A percentile compares a stretch with the other conserved stretches of the same genome.
These are phyloP conservation scores for Ochropleura leucogaster DNA, from an alignment of 2,888 invertebrate genomes.

Conservation along the genomic window DNA sequence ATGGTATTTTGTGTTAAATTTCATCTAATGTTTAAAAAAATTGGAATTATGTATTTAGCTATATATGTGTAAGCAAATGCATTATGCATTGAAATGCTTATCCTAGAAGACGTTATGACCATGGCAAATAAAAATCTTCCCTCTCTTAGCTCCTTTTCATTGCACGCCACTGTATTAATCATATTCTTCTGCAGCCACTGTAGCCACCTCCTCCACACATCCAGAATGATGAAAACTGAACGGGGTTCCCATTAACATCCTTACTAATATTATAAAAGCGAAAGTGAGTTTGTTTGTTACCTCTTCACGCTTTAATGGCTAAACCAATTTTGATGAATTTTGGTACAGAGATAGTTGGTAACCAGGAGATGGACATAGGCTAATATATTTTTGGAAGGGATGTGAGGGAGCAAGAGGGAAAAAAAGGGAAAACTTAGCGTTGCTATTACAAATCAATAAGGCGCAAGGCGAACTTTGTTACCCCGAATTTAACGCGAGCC, in stretches of 20 bases:
- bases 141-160: not conserved
- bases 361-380: too few relatives aligned
- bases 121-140: not conserved
- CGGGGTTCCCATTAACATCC: conserved; percentile 8
- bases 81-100: not conserved
- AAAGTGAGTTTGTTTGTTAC: too few relatives aligned
- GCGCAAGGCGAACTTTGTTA: too few relatives aligned
- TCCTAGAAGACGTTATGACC: not conserved
- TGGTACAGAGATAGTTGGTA: too few relatives aligned
- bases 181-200: not conserved
- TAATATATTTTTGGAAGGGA: too few relatives aligned
- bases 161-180: not conserved
- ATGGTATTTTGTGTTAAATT: too few relatives aligned
- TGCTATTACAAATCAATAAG: too few relatives aligned
- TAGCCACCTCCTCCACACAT: not conserved
- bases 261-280: not conserved
- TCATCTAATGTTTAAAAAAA: not conserved
- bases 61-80: not conserved
- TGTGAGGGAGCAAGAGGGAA: too few relatives aligned
- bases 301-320: too few relatives aligned
- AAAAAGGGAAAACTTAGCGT: too few relatives aligned
- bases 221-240: conserved; percentile 1
- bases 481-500: too few relatives aligned
- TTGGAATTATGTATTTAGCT: not conserved
- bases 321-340: too few relatives aligned